Evolutionary conservation across 2,888 invertebrate species (phyloP), one percentile per base, ranked within the genome.

Genomic region (Polyommatus icarus): DNA sequence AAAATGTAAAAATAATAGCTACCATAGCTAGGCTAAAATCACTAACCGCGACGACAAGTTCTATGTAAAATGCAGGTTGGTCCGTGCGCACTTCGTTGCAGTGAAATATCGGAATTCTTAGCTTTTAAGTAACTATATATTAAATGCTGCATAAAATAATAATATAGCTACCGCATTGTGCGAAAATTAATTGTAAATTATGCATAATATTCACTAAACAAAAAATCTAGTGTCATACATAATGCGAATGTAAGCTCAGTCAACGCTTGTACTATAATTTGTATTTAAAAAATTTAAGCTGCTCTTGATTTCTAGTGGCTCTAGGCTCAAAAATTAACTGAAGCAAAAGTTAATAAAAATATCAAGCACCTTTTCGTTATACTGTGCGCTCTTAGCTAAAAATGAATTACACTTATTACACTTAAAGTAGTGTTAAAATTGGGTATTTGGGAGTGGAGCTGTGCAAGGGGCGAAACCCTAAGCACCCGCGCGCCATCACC

Each of bases 31-130:
- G 67, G 67, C 67, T 67, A 72, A 72, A 72, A 77, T 77, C 77
- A 77, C 77, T 77, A 77, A 77, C 77, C 77, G 40, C 40, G 20
- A 57, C 32, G n/a, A 57, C 71, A 77, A 71, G 50, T 3, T 77
- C 24, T 40, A 57, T 36, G 15, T 72, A 36, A 57, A 57, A 72
- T 18, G 20, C 54, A 59, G 32, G 29, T 77, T 59, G 72, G 72
- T 77, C 72, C 72, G 72, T 77, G 72, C 77, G 54, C 57, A 24
- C 57, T 77, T 77, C 77, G 77, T 77, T 77, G 77, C 72, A 20
- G 57, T 54, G 36, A 20, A 72, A 72, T 72, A 67, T 72, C 5
- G 12, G 20, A 40, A 20, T 36, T 7, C 36, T 72, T 40, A 40
- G 46, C 46, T 10, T 40, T 46, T 46, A 54, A 54, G 54, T 5